These are phyloP conservation scores for Callosobruchus maculatus DNA, from an alignment of 2,888 invertebrate genomes.

Conservation along the genomic window DNA sequence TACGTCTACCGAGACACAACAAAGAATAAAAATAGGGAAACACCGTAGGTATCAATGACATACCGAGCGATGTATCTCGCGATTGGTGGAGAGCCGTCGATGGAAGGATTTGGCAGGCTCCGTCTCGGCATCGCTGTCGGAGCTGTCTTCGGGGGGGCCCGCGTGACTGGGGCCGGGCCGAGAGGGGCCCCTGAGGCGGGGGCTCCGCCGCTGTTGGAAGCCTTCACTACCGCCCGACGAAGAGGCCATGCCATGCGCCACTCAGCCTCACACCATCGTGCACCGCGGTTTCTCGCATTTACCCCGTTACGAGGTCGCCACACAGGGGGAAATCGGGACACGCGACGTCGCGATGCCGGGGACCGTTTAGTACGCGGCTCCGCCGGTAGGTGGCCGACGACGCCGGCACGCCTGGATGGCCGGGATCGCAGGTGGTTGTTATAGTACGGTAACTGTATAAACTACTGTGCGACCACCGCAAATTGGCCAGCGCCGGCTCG, in stretches of 20 bases:
- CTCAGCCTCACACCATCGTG: conserved; percentile 2
- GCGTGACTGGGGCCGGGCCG: conserved; percentile 35
- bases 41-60: conserved; percentile 38
- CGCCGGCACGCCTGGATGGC: not conserved
- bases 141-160: conserved; percentile 56
- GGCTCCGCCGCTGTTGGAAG: conserved; percentile 30
- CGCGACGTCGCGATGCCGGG: not conserved
- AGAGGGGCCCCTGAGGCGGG: conserved; percentile 18
- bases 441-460: not conserved
- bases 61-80: conserved; percentile 77
- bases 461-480: too few species aligned
- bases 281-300: not conserved
- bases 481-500: too few species aligned
- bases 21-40: not conserved
- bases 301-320: not conserved
- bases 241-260: conserved; percentile 40
- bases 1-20: too few species aligned
- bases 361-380: not conserved
- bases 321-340: not conserved
- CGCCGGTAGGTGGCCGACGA: not conserved
- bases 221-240: conserved; percentile 42
- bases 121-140: conserved; percentile 81
- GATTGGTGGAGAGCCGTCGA: conserved; percentile 77
- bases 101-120: conserved; percentile 74
- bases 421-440: not conserved